Conservation (phyloP, 2,113 vertebrate genomes). For the Cyprinodon variegatus region DNA sequence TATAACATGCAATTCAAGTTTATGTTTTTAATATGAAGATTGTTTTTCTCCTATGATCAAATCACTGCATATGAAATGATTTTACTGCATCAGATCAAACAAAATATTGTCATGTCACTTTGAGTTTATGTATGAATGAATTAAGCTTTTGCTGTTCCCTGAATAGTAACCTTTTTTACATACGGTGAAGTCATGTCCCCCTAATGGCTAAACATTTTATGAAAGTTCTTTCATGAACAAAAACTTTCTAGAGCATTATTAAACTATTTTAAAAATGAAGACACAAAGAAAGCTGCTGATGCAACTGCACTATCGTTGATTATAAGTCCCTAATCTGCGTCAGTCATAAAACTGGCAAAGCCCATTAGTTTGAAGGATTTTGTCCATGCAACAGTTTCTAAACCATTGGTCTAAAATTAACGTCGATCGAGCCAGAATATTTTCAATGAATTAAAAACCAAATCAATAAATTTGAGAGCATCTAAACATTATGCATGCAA, state of each 20-base stretch:
- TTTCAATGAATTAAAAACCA: not conserved
- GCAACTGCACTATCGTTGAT: conserved; percentile 5
- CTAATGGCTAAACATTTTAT: not conserved
- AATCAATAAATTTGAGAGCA: not conserved
- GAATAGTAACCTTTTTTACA: not conserved
- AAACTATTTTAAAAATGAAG: not conserved
- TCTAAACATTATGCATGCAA: not conserved
- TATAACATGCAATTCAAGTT: conserved; percentile 13
- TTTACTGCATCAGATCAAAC: not conserved
- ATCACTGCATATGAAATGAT: not conserved
- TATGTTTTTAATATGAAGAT: not conserved
- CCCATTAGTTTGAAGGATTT: not conserved
- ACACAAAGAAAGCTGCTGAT: conserved; percentile 19
- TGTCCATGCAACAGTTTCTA: conserved; percentile 17
- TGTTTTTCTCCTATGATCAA: not conserved
- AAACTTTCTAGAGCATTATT: too few relatives aligned
- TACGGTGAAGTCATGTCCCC: not conserved
- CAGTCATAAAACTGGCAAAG: conserved; percentile 22
- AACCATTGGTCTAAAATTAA: not conserved
- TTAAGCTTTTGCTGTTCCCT: not conserved
- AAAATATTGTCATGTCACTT: too few relatives aligned
- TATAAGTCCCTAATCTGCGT: conserved; percentile 12
- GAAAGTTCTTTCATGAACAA: not conserved
- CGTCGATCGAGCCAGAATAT: not conserved
- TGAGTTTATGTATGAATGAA: not conserved